Percentiles rank a stretch among this genome's conserved stretches.
These are phyloP conservation scores for Planiliza haematocheilus DNA, from an alignment of 2,113 vertebrate species.

Conservation along the genomic window DNA sequence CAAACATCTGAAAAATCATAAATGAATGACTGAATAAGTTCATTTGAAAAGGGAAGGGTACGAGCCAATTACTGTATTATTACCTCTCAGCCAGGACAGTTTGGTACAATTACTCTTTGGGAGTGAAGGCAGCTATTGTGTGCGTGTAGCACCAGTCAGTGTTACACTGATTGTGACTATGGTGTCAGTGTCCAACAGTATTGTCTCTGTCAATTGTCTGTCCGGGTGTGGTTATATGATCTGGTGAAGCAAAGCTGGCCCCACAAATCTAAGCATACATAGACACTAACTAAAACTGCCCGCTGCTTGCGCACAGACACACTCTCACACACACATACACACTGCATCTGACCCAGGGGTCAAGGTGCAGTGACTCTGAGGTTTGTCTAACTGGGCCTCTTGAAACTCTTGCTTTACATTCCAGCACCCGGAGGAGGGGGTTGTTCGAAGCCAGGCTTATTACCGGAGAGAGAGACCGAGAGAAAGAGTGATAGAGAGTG, in stretches of 20 bases:
- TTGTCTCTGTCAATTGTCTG: slow-evolving; percentile 65
- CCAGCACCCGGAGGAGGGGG: slow-evolving; percentile 90
- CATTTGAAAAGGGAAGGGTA: not conserved
- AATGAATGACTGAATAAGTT: too few relatives aligned
- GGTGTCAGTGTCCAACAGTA: slow-evolving; percentile 38
- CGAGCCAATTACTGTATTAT: not conserved
- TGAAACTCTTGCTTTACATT: slow-evolving; percentile 92
- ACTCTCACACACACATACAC: slow-evolving; percentile 40
- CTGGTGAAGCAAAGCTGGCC: slow-evolving; percentile 50
- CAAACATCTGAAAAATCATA: too few relatives aligned
- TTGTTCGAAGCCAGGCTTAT: slow-evolving; percentile 82
- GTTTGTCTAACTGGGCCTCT: slow-evolving; percentile 95
- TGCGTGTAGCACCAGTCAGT: not conserved
- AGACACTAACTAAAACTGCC: slow-evolving; percentile 48
- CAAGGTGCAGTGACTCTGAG: slow-evolving; percentile 97
- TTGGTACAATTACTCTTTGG: not conserved
- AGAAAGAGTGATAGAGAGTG: slow-evolving; percentile 61
- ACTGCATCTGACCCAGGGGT: slow-evolving; percentile 90
- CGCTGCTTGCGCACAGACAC: not conserved
- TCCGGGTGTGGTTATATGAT: slow-evolving; percentile 65
- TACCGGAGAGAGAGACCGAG: slow-evolving; percentile 81
- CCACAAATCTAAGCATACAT: slow-evolving; percentile 48
- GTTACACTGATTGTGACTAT: not conserved
- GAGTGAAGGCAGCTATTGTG: slow-evolving; percentile 25
- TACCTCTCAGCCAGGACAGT: not conserved